Evolutionary conservation across 2,797 vertebrate genomes (phyloP), one percentile per base, ranked within the genome.

Genomic region (Lutjanus campechanus): DNA sequence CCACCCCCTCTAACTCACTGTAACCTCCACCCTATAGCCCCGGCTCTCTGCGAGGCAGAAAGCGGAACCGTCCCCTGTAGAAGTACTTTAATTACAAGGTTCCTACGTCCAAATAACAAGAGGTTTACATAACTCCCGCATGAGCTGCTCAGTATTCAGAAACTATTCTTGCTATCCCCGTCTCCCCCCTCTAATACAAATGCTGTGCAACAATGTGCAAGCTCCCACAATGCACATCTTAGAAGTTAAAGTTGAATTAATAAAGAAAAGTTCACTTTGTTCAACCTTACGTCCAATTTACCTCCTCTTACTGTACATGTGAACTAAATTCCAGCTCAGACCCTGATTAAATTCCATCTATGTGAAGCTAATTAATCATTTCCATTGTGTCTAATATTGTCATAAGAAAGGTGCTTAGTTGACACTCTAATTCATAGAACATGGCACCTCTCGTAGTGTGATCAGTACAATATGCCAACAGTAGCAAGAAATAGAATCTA

Each of bases 371-470:
- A 94, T 95, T 94, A 91, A 93, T 94, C 81, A 91, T 85, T 92
- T 89, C 88, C 77, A 92, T 93, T 93, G 87, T 92, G 90, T 76
- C 63, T 89, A 88, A 92, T 94, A 93, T 92, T 92, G 91, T 91
- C 85, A 82, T 74, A 85, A 83, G 87, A 92, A 94, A 94, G 92
- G 90, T 94, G 93, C 92, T 94, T 93, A 94, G 92, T 89, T 93
- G 93, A 95, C 91, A 93, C 73, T 94, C 86, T 85, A 77, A 92
- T 94, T 95, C 92, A 95, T 20, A 81, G 61, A 73, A 76, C 77
- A 65, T 76, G 85, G 81, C 87, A 91, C 73, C 79, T 79, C 76
- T 80, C 73, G 19, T 60, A 17, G 66, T 70, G 78, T 83, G 85
- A 91, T 90, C 81, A 67, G 70, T 87, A 88, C 87, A 93, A 91